Percentiles rank a stretch among this genome's conserved stretches.
Conservation (phyloP, 2,888 invertebrate species). For the Pristionchus fissidentatus region DNA sequence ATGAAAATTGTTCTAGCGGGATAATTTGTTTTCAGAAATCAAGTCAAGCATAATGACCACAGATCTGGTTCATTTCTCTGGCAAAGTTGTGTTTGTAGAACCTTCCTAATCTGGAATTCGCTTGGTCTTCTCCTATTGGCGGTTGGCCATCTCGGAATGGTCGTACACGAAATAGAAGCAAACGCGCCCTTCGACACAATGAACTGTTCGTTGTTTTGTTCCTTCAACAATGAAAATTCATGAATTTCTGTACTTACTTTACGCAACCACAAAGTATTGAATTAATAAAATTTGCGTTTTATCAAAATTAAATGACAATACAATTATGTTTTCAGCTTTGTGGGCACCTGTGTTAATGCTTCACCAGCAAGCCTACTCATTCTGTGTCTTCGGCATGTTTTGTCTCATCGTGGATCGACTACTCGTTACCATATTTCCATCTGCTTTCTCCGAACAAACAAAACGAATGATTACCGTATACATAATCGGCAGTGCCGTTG, state of each 20-base stretch:
- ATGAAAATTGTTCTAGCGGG: too few species aligned
- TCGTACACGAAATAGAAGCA: constrained; percentile 1
- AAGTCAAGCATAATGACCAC: neutral
- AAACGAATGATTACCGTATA: neutral
- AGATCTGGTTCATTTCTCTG: neutral
- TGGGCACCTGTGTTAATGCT: neutral
- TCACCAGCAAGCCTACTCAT: constrained; percentile 42
- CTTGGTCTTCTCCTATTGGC: constrained; percentile 17
- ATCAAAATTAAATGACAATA: neutral
- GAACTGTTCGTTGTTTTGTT: neutral
- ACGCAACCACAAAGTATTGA: neutral
- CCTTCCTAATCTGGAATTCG: constrained; percentile 18
- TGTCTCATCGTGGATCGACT: constrained; percentile 37
- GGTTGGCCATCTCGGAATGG: constrained; percentile 5
- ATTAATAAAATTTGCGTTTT: neutral
- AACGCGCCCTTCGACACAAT: neutral
- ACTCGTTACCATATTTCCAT: neutral
- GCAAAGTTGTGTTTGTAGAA: neutral
- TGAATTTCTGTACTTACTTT: neutral
- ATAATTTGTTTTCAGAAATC: too few species aligned
- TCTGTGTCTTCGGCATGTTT: constrained; percentile 32
- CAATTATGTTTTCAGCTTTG: too few species aligned
- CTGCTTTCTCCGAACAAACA: constrained; percentile 15
- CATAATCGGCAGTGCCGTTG: neutral
- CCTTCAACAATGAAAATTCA: neutral